These are phyloP conservation scores for Aphodius sticticus DNA, from an alignment of 2,888 invertebrate genomes.

Conservation along the genomic window DNA sequence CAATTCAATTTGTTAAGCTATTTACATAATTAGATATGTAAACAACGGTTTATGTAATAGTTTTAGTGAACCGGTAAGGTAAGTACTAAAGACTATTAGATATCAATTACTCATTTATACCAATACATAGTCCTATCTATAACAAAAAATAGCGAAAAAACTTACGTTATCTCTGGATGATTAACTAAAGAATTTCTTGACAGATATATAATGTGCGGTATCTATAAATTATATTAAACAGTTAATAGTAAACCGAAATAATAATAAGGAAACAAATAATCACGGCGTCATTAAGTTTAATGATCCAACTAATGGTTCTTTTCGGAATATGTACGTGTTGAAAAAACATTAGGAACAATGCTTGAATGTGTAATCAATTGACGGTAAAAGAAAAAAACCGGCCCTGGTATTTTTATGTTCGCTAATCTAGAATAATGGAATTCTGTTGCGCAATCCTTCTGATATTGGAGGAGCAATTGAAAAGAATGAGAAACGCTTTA, in stretches of 20 bases:
- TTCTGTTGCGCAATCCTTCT: background rate
- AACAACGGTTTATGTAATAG: background rate
- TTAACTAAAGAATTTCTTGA: background rate
- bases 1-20: background rate
- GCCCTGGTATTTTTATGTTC: background rate
- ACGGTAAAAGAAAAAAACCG: background rate
- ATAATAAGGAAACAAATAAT: background rate
- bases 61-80: background rate
- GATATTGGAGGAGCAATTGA: background rate
- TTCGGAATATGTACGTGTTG: background rate
- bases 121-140: background rate
- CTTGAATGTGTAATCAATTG: background rate
- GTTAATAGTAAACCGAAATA: background rate
- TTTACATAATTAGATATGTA: background rate
- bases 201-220: background rate
- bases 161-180: background rate
- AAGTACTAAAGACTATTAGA: background rate
- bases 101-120: background rate
- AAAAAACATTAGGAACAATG: background rate
- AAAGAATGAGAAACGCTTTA: background rate
- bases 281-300: background rate
- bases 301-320: background rate
- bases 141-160: background rate
- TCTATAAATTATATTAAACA: background rate
- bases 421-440: background rate